A percentile compares a stretch with the other conserved stretches of the same genome.
Evolutionary conservation across 2,888 invertebrate species (phyloP).

Genomic region (Aleiodes alternator): DNA sequence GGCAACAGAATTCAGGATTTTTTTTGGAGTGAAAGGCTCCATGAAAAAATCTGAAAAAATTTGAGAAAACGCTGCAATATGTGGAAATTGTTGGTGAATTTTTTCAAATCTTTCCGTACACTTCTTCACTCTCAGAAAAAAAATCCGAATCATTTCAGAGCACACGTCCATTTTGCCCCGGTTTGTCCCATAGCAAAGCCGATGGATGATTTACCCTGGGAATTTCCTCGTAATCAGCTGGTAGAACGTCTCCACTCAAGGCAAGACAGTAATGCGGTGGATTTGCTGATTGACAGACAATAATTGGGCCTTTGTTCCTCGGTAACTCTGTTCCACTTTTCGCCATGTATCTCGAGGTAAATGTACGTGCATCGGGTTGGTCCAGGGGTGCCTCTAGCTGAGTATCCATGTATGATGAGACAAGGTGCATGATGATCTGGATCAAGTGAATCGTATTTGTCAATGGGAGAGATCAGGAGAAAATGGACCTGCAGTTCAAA

Average conservation of each 20-base stretch:
- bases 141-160: too few relatives aligned
- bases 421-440: conserved; percentile 88
- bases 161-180: too few relatives aligned
- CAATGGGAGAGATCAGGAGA: too few relatives aligned
- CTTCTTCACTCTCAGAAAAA: too few relatives aligned
- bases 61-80: too few relatives aligned
- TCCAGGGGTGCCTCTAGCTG: conserved; percentile 83
- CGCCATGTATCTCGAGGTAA: conserved; percentile 76
- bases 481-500: too few relatives aligned
- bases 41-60: too few relatives aligned
- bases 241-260: conserved; percentile 71
- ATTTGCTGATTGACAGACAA: conserved; percentile 81
- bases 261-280: conserved; percentile 86
- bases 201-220: conserved; percentile 77
- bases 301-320: conserved; percentile 77
- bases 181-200: not conserved
- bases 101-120: too few relatives aligned
- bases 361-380: conserved; percentile 82
- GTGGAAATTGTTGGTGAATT: too few relatives aligned
- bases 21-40: too few relatives aligned
- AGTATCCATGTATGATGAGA: conserved; percentile 91
- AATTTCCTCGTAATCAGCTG: conserved; percentile 81
- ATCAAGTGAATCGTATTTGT: conserved; percentile 55
- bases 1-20: too few relatives aligned
- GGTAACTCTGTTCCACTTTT: conserved; percentile 75